Base-by-base conservation (phyloP, 2,797 vertebrate species). In the Acanthurus tractus region DNA sequence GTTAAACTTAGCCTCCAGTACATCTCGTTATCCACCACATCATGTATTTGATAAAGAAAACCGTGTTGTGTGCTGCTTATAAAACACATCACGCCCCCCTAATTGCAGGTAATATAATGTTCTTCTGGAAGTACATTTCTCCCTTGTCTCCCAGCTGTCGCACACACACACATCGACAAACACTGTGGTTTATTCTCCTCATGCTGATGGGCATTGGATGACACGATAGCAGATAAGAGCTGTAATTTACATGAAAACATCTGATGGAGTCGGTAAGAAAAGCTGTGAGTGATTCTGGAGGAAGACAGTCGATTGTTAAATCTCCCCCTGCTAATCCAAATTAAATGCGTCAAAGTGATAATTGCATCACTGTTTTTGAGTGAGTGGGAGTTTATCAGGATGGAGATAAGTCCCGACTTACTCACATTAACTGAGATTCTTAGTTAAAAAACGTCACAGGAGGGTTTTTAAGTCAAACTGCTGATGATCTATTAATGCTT, bases 201-300 rank as follows among this genome's bases (percentile, higher is more conserved):
- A 25, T 1, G 2, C 34, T 29, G 44, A 2, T 40, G 20, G 12
- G n/a, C 72, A 74, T 53, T 69, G 10, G 50, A 72, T 52, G 40
- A 64, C 20, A 44, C 34, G 53, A 29, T 1, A 9, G 20, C 71
- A 61, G 83, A 88, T 88, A 85, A 64, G 46, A 74, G 63, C 14
- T 5, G 2, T 57, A 14, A 63, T 85, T 82, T 76, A 22, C 83
- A 87, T 86, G 40, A 10, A 40, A 42, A 73, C 0, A n/a, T 75
- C 36, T 10, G 3, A 45, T 22, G 62, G 52, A 42, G 25, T 40
- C 70, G 17, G 44, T 20, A n/a, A 13, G 18, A 12, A 38, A 48
- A 38, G 10, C 0, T 0, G 70, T 3, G 25, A 25, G 25, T 25
- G 25, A 25, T 25, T 25, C 25, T 25, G 25, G 25, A 25, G 25